Evolutionary conservation across 1,140 invertebrate species (phyloP), one percentile per base, ranked within the genome.

Genomic region (Eurosta solidaginis): DNA sequence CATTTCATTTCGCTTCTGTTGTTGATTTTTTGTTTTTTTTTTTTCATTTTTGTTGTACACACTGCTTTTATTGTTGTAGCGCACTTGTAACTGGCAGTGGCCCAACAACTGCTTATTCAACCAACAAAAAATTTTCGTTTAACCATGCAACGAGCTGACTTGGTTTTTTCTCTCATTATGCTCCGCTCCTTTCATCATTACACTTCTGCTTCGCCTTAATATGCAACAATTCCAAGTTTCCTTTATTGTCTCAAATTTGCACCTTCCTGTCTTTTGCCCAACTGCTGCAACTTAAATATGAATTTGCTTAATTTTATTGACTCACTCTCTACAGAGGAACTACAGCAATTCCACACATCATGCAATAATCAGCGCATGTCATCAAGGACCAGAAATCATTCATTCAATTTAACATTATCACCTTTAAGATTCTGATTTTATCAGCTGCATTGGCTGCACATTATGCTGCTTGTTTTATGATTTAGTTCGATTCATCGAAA

Each of bases 371-470:
- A 68, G 17, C n/a, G n/a, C 33, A 40, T 68, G 59, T 68, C 59
- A 68, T 68, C 59, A 40, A 9, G 33, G 59, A 27, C 2, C 59
- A 40, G 22, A 9, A 40, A 33, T 33, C n/a, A n/a, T n/a, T n/a
- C n/a, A n/a, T n/a, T n/a, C n/a, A n/a, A 40, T 68, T 68, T 20
- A 68, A 40, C 33, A 68, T 68, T 68, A 68, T 68, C 59, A 68
- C 59, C 59, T 68, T 68, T 20, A 68, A 33, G n/a, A n/a, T n/a
- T n/a, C n/a, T 33, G n/a, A 68, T 68, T 68, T 68, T n/a, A 40
- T 36, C 27, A 17, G 25, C 54, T 1, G 10, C 54, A 59, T 27
- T 33, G 54, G 29, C 54, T 40, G 17, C 10, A 20, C 5, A 4
- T 20, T 10, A 2, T 29, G 54, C 52, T 29, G 10, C 54, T 36